Evolutionary conservation across 2,888 invertebrate genomes (phyloP), one percentile per base, ranked within the genome.

Genomic region (Seira musarum): DNA sequence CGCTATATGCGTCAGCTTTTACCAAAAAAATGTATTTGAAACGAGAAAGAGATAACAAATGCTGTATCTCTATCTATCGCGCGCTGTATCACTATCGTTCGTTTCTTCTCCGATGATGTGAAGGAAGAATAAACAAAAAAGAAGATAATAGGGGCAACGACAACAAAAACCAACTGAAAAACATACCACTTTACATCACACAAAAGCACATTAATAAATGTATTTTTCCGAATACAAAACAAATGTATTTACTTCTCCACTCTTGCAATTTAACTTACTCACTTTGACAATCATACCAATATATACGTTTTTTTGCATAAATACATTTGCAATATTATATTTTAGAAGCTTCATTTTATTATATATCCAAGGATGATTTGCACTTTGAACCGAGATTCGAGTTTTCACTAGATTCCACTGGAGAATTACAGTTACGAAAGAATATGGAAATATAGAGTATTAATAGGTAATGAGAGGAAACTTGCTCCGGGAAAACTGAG

Each of bases 1-100:
- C 8, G 49, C 49, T 13, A n/a, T 8, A 60, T 70, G 5, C 57
- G 70, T 71, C 66, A 66, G 3, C 49, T 49, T 49, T 13, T 49
- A 49, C 13, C 15, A 3, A 8, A 3, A 13, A 49, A 49, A 49
- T 49, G n/a, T n/a, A n/a, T n/a, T n/a, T n/a, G 15, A 49, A 49
- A 49, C 49, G 30, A 8, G 30, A 30, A 8, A 30, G 2, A 30
- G 30, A 30, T n/a, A n/a, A n/a, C n/a, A n/a, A n/a, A n/a, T n/a
- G n/a, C n/a, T n/a, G n/a, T n/a, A n/a, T n/a, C n/a, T n/a, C n/a
- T n/a, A n/a, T n/a, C 40, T 13, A 40, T 40, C 40, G 5, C 40
- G n/a, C 40, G 5, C 13, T 40, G 40, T 8, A 40, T 40, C 40
- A 40, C 40, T 40, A 13, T 5, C 40, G n/a, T n/a, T n/a, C n/a